Evolutionary conservation across 2,113 vertebrate species (phyloP), one percentile per base, ranked within the genome.

Genomic region (Sebastes schlegelii): DNA sequence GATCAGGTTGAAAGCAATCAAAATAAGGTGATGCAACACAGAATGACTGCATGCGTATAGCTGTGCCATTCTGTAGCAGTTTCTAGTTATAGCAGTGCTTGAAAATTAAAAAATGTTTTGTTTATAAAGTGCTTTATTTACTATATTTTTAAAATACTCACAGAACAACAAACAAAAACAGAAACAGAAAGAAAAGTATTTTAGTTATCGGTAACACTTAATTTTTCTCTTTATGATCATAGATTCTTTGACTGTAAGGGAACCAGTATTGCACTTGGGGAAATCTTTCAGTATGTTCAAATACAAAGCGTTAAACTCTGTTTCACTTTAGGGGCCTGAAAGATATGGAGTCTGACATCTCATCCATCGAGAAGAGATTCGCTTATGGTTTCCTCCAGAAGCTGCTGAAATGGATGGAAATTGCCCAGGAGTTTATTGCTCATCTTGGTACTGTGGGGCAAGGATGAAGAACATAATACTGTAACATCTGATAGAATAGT

Each of bases 361-460:
- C 97, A 1, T 99, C 97, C 80, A 98, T 99, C 6, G 97, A 99
- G 94, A 99, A 99, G 86, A 95, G 97, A 16, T 99, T 99, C 68
- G 97, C 97, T 1, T 99, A 97, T 19, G 97, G 97, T 26, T 99
- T 98, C 94, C 95, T 99, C 82, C 97, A 98, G 94, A 97, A 99
- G 89, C 92, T 98, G 66, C 88, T 98, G 52, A 97, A 96, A 79
- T 97, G 97, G 96, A 98, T 98, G 97, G 97, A 99, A 94, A 96
- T 97, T 46, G 97, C 97, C 6, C 97, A 99, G 87, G 97, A 99
- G 88, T 99, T 99, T 86, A 98, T 98, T 0, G 97, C 97, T 74
- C 97, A 99, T 83, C 93, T 99, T 21, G 97, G 97, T 99, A 95
- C 1, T 67, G 74, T 43, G 7, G 5, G 1, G 1, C 16, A 62